These are phyloP conservation scores for Ptyas mucosa DNA, from an alignment of 2,113 vertebrate species.

Conservation along the genomic window DNA sequence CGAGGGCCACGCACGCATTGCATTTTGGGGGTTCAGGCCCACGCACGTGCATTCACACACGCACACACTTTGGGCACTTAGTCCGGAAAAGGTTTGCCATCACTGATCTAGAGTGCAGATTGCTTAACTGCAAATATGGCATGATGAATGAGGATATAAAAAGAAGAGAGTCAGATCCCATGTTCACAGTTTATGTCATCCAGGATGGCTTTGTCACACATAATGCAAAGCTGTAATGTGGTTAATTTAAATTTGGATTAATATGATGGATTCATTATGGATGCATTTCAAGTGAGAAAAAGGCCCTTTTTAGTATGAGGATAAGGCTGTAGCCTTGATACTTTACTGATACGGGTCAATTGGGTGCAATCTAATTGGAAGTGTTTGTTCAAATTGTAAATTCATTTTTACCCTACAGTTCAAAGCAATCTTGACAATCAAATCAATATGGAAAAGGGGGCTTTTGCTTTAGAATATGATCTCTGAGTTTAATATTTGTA, in stretches of 20 bases:
- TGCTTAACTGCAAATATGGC: neutral
- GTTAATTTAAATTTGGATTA: neutral
- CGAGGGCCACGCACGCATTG: too few relatives aligned
- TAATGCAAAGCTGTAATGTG: neutral
- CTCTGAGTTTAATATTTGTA: neutral
- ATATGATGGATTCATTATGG: neutral
- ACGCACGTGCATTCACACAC: too few relatives aligned
- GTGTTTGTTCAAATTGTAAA: neutral
- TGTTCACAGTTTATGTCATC: neutral
- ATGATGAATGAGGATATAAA: neutral
- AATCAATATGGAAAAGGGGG: neutral
- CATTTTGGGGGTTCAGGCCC: too few relatives aligned
- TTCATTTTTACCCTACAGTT: neutral
- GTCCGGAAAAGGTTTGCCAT: too few relatives aligned
- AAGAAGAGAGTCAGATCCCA: neutral
- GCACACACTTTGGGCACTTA: too few relatives aligned
- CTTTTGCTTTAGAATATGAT: neutral
- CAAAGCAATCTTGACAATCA: neutral
- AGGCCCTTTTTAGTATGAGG: neutral
- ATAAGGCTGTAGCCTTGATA: neutral
- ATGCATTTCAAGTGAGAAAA: neutral
- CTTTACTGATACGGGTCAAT: neutral
- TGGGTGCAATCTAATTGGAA: neutral
- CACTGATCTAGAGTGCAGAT: neutral
- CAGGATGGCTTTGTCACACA: neutral